Evolutionary conservation across 2,797 vertebrate species (phyloP).

Genomic region (Oryzias dopingdopingensis): DNA sequence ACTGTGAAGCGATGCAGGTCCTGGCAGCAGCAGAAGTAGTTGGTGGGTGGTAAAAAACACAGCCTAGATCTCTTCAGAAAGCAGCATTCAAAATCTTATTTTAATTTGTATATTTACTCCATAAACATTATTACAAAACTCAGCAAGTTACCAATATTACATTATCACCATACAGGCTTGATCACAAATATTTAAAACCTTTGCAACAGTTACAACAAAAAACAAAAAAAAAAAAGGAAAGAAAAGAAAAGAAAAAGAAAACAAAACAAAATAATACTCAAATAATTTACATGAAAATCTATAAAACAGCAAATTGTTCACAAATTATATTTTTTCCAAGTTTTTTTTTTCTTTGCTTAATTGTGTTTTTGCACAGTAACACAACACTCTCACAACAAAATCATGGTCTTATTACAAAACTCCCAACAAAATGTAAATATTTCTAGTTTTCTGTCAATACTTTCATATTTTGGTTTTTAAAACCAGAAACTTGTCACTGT

Average conservation of each 20-base stretch:
- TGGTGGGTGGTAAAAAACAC: slow-evolving; percentile 64
- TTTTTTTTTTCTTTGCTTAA: slow-evolving; percentile 88
- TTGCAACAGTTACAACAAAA: slow-evolving; percentile 99
- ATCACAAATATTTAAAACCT: slow-evolving; percentile 99
- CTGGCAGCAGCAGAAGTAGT: slow-evolving; percentile 17
- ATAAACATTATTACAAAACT: slow-evolving; percentile 99
- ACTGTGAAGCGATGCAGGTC: slow-evolving; percentile 5
- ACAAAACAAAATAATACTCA: slow-evolving; percentile 94
- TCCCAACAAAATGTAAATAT: slow-evolving; percentile 93
- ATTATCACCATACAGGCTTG: slow-evolving; percentile 99
- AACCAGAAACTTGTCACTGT: slow-evolving; percentile 99
- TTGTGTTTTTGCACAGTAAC: slow-evolving; percentile 98
- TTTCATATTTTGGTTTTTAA: slow-evolving; percentile 99
- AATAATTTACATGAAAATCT: slow-evolving; percentile 99
- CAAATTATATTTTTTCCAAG: slow-evolving; percentile 86
- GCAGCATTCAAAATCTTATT: slow-evolving; percentile 99
- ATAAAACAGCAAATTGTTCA: slow-evolving; percentile 99
- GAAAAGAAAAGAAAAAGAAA: slow-evolving; percentile 84
- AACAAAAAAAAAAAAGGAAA: slow-evolving; percentile 72
- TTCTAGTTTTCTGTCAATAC: slow-evolving; percentile 88
- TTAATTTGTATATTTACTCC: slow-evolving; percentile 99
- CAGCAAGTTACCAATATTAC: slow-evolving; percentile 99
- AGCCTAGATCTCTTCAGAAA: slow-evolving; percentile 82
- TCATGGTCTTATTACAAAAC: slow-evolving; percentile 99
- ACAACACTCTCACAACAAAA: slow-evolving; percentile 99